phyloP scores from a whole-genome alignment of 2,113 vertebrate genomes.

The Paratilapia polleni region DNA sequence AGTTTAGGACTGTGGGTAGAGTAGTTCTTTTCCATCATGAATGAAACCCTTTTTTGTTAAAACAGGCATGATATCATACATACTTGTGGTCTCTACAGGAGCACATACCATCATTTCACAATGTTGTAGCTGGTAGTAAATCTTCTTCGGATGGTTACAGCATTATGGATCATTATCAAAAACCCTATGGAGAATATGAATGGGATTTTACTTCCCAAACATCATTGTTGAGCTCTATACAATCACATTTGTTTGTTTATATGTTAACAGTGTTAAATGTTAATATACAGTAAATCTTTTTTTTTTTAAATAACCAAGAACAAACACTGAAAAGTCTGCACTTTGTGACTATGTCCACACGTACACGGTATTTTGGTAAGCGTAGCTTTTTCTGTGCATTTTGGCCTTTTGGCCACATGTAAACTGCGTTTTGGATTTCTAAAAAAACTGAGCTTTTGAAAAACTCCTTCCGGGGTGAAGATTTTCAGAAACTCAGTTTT shows the following conservation, averaged over 20 bases:
- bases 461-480: no score
- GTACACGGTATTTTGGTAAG: no score
- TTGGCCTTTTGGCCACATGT: no score
- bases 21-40: not conserved
- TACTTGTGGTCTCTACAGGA: not conserved
- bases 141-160: not conserved
- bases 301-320: no score
- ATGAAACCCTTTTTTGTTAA: not conserved
- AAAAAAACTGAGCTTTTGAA: no score
- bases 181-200: not conserved
- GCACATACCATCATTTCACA: not conserved
- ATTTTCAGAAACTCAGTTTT: no score
- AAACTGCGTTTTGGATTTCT: no score
- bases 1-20: not conserved
- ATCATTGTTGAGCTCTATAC: not conserved
- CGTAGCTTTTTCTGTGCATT: no score
- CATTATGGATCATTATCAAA: not conserved
- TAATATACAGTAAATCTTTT: no score
- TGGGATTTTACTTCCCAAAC: not conserved
- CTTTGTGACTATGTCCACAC: no score
- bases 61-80: not conserved
- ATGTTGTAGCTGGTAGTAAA: not conserved
- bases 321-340: no score
- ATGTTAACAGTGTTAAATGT: not conserved
- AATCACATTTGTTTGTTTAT: not conserved